Base-by-base conservation (phyloP, 1,140 invertebrate genomes). In the Ephestia elutella region DNA sequence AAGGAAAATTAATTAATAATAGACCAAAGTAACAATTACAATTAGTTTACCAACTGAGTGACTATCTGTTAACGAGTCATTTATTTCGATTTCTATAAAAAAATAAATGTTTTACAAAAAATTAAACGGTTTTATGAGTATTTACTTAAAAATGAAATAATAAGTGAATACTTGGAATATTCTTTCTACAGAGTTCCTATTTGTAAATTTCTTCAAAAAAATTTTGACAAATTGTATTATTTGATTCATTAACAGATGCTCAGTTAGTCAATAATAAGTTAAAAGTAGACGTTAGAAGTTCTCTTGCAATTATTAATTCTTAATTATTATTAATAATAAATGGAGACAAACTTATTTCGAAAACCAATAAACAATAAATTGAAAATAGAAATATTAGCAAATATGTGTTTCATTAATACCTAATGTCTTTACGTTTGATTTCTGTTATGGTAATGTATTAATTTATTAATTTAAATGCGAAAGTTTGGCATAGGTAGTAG, bases 291-390 rank as follows among this genome's bases (percentile, higher is more conserved):
- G 65, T 82, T 86, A 81, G 81, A 78, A 73, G 72, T 77, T 84
- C 77, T 82, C 81, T 84, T 80, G 77, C 81, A 84, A 80, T 80
- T 76, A 83, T 81, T 82, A 78, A 78, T 80, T 75, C 68, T 77
- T 80, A 80, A 73, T 69, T 63, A 80, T 75, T 75, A 82, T 71
- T 80, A 75, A 73, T 82, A 72, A 84, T 72, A 74, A 82, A 86
- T 79, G 59, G 70, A 71, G 66, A 73, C 78, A 78, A 80, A 63
- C 74, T 84, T 83, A 81, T 80, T 85, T 85, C 76, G 70, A 79
- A 85, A 82, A 82, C 78, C 70, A 85, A 83, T 85, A 82, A 83
- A 87, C 83, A 86, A 84, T 80, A 83, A 83, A 84, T 78, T 76
- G 76, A 80, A 79, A 82, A 85, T 87, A 87, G 84, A 82, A 80